phyloP scores from a whole-genome alignment of 1,140 invertebrate genomes.

The Lepidurus arcticus region DNA sequence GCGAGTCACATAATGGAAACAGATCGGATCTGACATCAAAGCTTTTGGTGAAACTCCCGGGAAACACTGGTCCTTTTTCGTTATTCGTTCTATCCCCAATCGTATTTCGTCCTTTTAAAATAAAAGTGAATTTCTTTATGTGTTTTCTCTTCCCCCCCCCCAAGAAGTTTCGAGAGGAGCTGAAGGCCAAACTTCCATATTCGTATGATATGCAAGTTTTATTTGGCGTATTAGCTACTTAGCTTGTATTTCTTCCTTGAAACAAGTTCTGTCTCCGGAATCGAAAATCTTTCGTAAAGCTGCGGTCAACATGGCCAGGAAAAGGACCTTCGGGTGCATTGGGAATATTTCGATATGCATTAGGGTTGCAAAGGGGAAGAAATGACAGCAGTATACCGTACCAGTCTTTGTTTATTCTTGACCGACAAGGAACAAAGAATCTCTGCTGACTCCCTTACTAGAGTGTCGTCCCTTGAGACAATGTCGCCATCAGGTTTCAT shows the following conservation, averaged over 20 bases:
- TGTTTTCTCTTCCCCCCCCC: too few relatives aligned
- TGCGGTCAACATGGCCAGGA: not conserved
- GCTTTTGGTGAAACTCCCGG: not conserved
- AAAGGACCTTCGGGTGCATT: not conserved
- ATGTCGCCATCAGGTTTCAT: too few relatives aligned
- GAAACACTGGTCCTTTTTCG: not conserved
- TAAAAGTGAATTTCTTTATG: too few relatives aligned
- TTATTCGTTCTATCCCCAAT: not conserved
- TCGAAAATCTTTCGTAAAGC: not conserved
- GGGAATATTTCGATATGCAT: constrained; percentile 6
- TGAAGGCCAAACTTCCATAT: too few relatives aligned
- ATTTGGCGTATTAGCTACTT: too few relatives aligned
- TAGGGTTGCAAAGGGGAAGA: not conserved
- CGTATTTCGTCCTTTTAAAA: too few relatives aligned
- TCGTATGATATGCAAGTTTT: too few relatives aligned
- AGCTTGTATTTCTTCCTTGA: too few relatives aligned
- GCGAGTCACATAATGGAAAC: not conserved
- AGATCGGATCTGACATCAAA: constrained; percentile 10
- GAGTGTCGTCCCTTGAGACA: too few relatives aligned
- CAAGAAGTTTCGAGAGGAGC: too few relatives aligned
- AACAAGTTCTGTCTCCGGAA: too few relatives aligned
- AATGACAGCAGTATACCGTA: not conserved
- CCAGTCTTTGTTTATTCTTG: not conserved
- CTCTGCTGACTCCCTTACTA: too few relatives aligned
- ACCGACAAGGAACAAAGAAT: not conserved